Percentiles rank a stretch among this genome's conserved stretches.
phyloP scores from a whole-genome alignment of 2,797 vertebrate species.

The Gymnodraco acuticeps region DNA sequence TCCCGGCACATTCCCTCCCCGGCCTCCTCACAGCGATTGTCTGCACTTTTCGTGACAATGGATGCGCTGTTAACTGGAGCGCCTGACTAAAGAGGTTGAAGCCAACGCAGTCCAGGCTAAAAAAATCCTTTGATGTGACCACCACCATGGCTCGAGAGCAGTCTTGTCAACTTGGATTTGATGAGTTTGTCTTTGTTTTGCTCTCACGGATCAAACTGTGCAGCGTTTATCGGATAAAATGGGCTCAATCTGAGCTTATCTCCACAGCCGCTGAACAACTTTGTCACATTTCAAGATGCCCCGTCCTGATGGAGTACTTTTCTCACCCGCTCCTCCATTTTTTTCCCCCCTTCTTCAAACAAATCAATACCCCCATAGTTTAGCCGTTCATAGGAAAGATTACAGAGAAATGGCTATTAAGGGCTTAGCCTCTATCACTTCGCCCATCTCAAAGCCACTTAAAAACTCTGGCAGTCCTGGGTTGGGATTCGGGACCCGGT shows the following conservation, averaged over 20 bases:
- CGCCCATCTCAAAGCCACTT: constrained; percentile 89
- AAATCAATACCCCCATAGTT: constrained; percentile 89
- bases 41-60: constrained; percentile 59
- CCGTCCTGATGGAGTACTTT: constrained; percentile 86
- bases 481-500: constrained; percentile 81
- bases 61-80: constrained; percentile 54
- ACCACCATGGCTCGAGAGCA: constrained; percentile 34
- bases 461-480: constrained; percentile 82
- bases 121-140: constrained; percentile 60
- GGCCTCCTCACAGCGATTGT: constrained; percentile 27
- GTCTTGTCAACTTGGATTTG: constrained; percentile 76
- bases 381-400: constrained; percentile 90
- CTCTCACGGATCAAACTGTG: constrained; percentile 70
- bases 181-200: constrained; percentile 83
- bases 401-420: constrained; percentile 91
- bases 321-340: constrained; percentile 75
- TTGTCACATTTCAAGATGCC: constrained; percentile 88
- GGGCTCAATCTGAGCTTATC: constrained; percentile 85
- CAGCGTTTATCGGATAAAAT: constrained; percentile 81
- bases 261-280: constrained; percentile 82
- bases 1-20: constrained; percentile 41
- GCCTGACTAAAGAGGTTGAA: constrained; percentile 58
- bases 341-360: constrained; percentile 78
- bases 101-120: constrained; percentile 44
- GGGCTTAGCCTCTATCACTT: constrained; percentile 88